phyloP scores from a whole-genome alignment of 2,797 vertebrate species.

The Knipowitschia caucasica region DNA sequence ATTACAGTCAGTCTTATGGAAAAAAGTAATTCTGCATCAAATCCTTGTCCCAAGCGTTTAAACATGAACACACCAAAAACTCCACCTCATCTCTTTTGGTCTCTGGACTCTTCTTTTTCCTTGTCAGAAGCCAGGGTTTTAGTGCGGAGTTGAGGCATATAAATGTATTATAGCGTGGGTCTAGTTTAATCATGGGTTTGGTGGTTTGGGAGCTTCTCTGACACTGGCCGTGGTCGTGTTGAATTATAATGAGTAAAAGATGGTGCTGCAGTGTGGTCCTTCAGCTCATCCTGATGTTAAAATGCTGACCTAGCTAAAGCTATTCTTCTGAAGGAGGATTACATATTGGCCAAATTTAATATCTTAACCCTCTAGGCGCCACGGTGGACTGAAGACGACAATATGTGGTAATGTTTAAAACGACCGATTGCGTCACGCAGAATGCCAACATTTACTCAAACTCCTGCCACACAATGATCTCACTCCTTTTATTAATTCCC shows the following conservation, averaged over 20 bases:
- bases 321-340: too few relatives aligned
- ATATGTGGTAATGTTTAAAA: too few relatives aligned
- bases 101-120: not conserved
- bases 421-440: too few relatives aligned
- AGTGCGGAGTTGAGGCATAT: not conserved
- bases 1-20: too few relatives aligned
- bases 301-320: too few relatives aligned
- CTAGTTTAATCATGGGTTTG: not conserved
- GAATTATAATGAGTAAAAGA: constrained; percentile 32
- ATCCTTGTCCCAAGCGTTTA: not conserved
- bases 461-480: too few relatives aligned
- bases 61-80: not conserved
- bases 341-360: too few relatives aligned
- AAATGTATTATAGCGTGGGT: not conserved
- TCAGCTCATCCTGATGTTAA: not conserved
- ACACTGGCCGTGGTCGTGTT: constrained; percentile 3
- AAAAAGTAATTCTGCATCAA: not conserved
- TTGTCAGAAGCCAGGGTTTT: not conserved
- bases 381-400: too few relatives aligned
- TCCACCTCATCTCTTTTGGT: not conserved
- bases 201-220: constrained; percentile 2
- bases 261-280: constrained; percentile 12
- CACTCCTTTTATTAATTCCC: too few relatives aligned
- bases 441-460: too few relatives aligned
- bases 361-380: too few relatives aligned